Conservation (phyloP, 2,113 vertebrate genomes). For the Periophthalmus modestus region DNA sequence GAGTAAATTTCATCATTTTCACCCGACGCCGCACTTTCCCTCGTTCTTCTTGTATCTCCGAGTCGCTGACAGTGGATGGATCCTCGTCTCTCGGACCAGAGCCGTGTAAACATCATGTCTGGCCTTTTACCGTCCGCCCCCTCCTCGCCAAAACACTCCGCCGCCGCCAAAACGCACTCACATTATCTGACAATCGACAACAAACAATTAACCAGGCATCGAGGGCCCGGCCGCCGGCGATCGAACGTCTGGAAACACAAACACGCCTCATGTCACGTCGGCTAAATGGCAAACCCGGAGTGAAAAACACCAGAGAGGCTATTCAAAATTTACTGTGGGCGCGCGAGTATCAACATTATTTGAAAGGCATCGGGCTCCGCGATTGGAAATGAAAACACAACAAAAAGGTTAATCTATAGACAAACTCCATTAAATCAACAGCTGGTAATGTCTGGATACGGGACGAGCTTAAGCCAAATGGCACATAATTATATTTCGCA, state of each 20-base stretch:
- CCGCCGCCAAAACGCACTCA: conserved; percentile 56
- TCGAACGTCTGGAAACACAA: conserved; percentile 72
- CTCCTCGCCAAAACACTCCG: background rate
- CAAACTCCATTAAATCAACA: conserved; percentile 71
- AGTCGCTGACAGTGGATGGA: conserved; percentile 6
- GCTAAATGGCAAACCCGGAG: conserved; percentile 74
- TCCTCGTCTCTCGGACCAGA: conserved; percentile 19
- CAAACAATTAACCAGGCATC: conserved; percentile 71
- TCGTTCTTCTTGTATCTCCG: conserved; percentile 7
- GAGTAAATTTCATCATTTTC: background rate
- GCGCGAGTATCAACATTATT: conserved; percentile 54
- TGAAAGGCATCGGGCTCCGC: conserved; percentile 53
- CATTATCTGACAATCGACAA: conserved; percentile 77
- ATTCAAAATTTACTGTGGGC: conserved; percentile 65
- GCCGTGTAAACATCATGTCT: conserved; percentile 63
- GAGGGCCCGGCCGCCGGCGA: conserved; percentile 25
- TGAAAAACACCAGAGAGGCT: conserved; percentile 63
- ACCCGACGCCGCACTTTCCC: too few species aligned
- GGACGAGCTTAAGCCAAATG: conserved; percentile 51
- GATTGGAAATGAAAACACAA: conserved; percentile 48
- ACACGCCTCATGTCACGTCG: conserved; percentile 64
- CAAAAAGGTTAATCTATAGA: conserved; percentile 74
- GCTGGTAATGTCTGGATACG: conserved; percentile 40
- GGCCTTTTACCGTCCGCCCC: conserved; percentile 56
- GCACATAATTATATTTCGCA: conserved; percentile 68